Evolutionary conservation across 2,888 invertebrate genomes (phyloP), one percentile per base, ranked within the genome.

Genomic region (Erebia aethiops): DNA sequence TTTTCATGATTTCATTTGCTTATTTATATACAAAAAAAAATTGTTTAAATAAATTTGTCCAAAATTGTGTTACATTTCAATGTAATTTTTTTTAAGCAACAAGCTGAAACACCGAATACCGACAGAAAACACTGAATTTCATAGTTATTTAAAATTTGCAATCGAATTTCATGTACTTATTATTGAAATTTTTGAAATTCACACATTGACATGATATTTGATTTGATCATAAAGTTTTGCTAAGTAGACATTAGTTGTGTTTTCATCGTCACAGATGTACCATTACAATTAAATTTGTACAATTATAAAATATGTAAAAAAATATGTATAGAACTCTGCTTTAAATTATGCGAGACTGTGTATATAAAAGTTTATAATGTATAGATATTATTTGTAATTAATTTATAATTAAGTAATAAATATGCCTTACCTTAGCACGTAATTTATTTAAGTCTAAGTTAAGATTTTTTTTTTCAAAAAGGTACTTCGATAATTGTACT

Each of bases 331-430:
- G 80, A 85, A 84, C 82, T 89, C 87, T 84, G 87, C 87, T 91
- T 88, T 90, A 91, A 91, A 87, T 86, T 87, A 84, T 82, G 87
- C 88, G 90, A 91, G 92, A 91, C 92, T 92, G 91, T 92, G 89
- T 87, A 91, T 88, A 90, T 85, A 87, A 82, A 58, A 58, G 79
- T 75, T 79, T 83, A 82, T 81, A 35, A 83, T 87, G 85, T 89
- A 84, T 84, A 87, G 80, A n/a, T n/a, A n/a, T 84, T 86, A 87
- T 82, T 83, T 90, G 87, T 89, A 89, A 87, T 88, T 90, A 67
- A 91, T 91, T 90, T 91, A 90, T 91, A 87, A 87, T 85, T 84
- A n/a, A n/a, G n/a, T n/a, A 87, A 82, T 84, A 71, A 87, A 84
- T 89, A 91, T 88, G 91, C 91, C 91, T 92, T 91, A 91, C 83